Base-by-base conservation (phyloP, 2,113 vertebrate genomes). In the Hiodon tergisus region DNA sequence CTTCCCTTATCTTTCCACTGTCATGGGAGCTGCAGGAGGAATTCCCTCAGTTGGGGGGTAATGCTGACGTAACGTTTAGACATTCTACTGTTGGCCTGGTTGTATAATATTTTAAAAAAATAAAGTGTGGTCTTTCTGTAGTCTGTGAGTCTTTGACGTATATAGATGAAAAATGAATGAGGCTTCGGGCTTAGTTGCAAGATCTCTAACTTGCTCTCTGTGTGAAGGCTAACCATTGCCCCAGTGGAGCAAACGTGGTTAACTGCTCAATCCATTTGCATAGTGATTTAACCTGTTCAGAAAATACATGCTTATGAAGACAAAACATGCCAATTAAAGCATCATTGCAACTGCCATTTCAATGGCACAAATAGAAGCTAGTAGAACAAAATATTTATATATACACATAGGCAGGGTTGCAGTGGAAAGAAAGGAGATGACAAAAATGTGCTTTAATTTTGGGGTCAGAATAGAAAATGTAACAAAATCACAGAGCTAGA, bases 1-100 rank as follows among this genome's bases (percentile, higher is more conserved):
- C 55, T 75, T 58, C 50, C 73, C 71, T 79, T 69, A 73, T 79
- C 70, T 76, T 6, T 5, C 10, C 31, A 1, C 67, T 69, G 69
- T 63, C 66, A 62, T 6, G 54, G 57, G 71, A 67, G 6, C 31
- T 6, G 48, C 47, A 16, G 53, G 16, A 72, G 48, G 14, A 73
- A 55, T 10, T 10, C 46, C 13, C 54, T 71, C 10, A 7, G 5
- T 71, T 14, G 4, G 7, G 53, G n/a, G 52, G 69, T 71, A 31
- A 71, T 47, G 46, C 55, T 48, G 55, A 17, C 59, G 9, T 48
- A 31, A 17, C 59, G 9, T 70, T 47, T 54, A 54, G 50, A 3
- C 11, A 11, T 60, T 71, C 11, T 59, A 7, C 47, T 10, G 13
- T 11, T 59, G 47, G 31, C 31, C 57, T 13, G 6, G 4, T 62